These are phyloP conservation scores for Potamarius usumacintae DNA, from an alignment of 2,113 vertebrate genomes.

Conservation along the genomic window DNA sequence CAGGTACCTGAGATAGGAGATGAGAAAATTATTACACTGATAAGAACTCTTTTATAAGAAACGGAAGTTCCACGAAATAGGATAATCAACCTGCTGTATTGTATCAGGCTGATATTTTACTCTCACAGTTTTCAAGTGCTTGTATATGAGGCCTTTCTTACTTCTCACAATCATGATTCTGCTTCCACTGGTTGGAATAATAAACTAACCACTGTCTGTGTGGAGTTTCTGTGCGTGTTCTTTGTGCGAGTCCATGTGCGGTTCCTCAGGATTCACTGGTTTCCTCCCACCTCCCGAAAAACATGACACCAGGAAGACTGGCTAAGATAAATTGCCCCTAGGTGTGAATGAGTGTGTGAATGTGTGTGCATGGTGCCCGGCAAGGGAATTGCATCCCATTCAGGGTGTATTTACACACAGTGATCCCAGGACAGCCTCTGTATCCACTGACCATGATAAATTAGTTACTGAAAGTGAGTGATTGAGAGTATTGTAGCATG, in stretches of 20 bases:
- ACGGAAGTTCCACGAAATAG: background rate
- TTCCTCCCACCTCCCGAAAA: background rate
- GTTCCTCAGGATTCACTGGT: background rate
- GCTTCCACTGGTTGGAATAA: too few species aligned
- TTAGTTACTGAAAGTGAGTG: too few species aligned
- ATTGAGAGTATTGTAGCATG: background rate
- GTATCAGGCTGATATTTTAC: background rate
- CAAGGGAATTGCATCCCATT: too few species aligned
- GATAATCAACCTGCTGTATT: background rate
- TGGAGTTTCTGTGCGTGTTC: background rate
- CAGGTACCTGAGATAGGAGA: constrained; percentile 22
- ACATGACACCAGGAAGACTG: background rate
- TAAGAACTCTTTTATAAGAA: background rate
- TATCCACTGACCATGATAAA: too few species aligned
- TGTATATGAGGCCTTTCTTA: background rate
- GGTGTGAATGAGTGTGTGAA: background rate
- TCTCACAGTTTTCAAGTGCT: background rate
- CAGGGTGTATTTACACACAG: too few species aligned
- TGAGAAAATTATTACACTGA: background rate
- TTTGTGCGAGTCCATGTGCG: background rate
- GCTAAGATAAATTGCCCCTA: background rate
- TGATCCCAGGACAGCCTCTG: too few species aligned
- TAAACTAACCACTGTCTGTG: background rate
- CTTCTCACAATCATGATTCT: background rate
- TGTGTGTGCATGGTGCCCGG: too few species aligned